phyloP scores from a whole-genome alignment of 1,140 invertebrate species.

The Ptiloglossa arizonensis region DNA sequence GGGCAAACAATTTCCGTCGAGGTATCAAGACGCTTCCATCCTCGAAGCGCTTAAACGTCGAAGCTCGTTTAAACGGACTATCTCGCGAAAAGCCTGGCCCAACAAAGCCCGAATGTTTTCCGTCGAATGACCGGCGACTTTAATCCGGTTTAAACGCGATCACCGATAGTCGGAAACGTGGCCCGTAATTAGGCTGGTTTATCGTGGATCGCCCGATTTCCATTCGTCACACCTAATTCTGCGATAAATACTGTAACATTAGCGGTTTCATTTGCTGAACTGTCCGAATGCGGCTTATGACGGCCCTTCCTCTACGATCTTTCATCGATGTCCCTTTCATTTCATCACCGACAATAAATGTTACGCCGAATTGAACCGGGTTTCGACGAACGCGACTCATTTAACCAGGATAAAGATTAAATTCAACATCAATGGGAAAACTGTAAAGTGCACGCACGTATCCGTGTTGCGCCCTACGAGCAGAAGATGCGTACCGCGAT shows the following conservation, averaged over 20 bases:
- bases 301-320: neutral
- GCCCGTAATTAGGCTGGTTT: conserved; percentile 42
- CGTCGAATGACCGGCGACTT: conserved; percentile 27
- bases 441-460: neutral
- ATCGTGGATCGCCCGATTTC: conserved; percentile 40
- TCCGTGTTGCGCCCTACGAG: too few relatives aligned
- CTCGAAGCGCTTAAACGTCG: neutral
- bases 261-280: conserved; percentile 27
- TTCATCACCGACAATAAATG: neutral
- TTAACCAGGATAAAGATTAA: neutral
- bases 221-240: conserved; percentile 39
- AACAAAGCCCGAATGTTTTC: conserved; percentile 44
- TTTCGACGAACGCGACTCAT: neutral
- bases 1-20: neutral
- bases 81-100: neutral
- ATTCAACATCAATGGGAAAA: neutral
- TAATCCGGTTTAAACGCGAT: conserved; percentile 49
- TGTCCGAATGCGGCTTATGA: conserved; percentile 3
- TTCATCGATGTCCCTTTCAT: neutral
- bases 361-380: conserved; percentile 6
- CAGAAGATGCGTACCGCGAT: too few relatives aligned
- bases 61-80: neutral
- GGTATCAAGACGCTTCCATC: neutral
- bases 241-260: conserved; percentile 41
- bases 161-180: conserved; percentile 9